Conservation (phyloP, 2,888 invertebrate species). For the Acleris laterana region DNA sequence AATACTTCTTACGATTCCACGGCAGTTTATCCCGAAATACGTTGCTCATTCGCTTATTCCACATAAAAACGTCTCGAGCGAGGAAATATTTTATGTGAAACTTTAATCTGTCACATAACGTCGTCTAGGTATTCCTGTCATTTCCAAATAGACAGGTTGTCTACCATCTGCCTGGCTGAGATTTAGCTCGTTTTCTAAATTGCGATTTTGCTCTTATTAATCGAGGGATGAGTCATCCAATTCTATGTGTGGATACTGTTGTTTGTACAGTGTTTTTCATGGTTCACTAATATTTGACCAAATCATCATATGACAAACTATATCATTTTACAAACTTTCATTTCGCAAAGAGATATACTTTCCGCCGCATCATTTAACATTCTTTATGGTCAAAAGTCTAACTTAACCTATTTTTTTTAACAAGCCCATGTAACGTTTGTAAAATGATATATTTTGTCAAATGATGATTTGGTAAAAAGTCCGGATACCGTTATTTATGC, state of each 20-base stretch:
- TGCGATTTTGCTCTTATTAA: not conserved
- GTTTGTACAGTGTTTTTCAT: not conserved
- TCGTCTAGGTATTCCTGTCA: conserved; percentile 66
- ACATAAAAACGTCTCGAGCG: conserved; percentile 44
- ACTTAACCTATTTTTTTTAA: too few relatives aligned
- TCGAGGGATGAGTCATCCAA: too few relatives aligned
- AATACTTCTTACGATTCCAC: not conserved
- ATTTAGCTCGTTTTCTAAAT: not conserved
- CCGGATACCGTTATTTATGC: too few relatives aligned
- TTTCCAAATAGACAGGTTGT: conserved; percentile 60
- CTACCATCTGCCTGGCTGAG: conserved; percentile 19
- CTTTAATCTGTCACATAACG: conserved; percentile 71
- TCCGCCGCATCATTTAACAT: too few relatives aligned
- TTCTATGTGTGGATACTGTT: not conserved
- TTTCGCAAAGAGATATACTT: too few relatives aligned
- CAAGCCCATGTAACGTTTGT: too few relatives aligned
- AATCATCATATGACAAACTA: too few relatives aligned
- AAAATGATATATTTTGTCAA: too few relatives aligned
- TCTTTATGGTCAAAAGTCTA: too few relatives aligned
- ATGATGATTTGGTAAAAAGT: too few relatives aligned
- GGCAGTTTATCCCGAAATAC: conserved; percentile 9
- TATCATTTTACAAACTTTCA: too few relatives aligned
- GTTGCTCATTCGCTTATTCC: conserved; percentile 36
- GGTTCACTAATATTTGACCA: too few relatives aligned
- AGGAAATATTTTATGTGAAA: conserved; percentile 62